Conservation (phyloP, 2,113 vertebrate species). For the Clarias macrocephalus region DNA sequence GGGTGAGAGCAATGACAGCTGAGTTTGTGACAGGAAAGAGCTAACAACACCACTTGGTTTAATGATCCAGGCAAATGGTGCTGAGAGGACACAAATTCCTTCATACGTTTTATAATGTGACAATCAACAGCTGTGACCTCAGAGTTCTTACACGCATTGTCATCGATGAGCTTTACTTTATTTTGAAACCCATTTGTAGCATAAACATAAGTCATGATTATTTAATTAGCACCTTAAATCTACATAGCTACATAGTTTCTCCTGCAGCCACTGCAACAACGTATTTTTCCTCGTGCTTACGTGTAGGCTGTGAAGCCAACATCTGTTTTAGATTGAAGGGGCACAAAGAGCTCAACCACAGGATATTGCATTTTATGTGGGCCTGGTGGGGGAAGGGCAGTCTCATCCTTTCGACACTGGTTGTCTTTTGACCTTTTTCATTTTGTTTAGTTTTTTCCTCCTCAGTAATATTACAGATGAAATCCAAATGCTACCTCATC, state of each 20-base stretch:
- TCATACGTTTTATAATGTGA: conserved; percentile 59
- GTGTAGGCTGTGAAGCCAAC: conserved; percentile 62
- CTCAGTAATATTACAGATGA: conserved; percentile 29
- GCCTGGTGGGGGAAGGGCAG: conserved; percentile 37
- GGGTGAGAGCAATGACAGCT: conserved; percentile 62
- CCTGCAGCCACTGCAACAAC: conserved; percentile 5
- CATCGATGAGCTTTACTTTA: conserved; percentile 20
- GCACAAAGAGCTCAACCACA: conserved; percentile 75
- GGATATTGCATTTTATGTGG: conserved; percentile 73
- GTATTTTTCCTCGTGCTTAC: conserved; percentile 51
- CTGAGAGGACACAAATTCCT: conserved; percentile 59
- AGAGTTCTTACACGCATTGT: conserved; percentile 23
- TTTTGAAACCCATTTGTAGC: conserved; percentile 39
- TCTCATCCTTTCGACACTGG: conserved; percentile 47
- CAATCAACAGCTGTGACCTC: conserved; percentile 62
- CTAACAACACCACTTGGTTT: conserved; percentile 65
- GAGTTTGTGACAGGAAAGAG: conserved; percentile 61
- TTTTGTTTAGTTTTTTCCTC: not conserved
- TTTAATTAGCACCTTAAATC: conserved; percentile 49
- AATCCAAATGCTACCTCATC: conserved; percentile 36
- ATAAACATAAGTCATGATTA: conserved; percentile 39
- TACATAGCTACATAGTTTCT: conserved; percentile 28
- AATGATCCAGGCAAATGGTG: conserved; percentile 67
- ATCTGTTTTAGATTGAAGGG: conserved; percentile 75
- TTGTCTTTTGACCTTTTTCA: conserved; percentile 23